These are phyloP conservation scores for Hypena proboscidalis DNA, from an alignment of 2,888 invertebrate species.

Conservation along the genomic window DNA sequence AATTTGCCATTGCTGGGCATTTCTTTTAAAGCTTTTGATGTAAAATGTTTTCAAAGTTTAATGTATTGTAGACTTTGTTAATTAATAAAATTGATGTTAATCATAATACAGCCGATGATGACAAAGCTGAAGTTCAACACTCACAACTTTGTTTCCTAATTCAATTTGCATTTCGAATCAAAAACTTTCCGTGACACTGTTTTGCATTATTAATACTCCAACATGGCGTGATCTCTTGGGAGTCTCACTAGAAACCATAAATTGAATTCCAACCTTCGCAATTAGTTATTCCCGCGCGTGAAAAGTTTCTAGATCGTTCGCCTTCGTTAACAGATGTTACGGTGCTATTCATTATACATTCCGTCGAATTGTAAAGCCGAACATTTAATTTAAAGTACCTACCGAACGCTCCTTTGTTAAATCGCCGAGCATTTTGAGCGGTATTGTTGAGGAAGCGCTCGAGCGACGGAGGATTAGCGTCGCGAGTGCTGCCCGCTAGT, in stretches of 20 bases:
- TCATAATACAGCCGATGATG: conserved; percentile 66
- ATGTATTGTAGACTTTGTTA: conserved; percentile 3
- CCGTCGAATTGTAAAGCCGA: conserved; percentile 84
- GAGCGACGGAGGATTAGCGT: conserved; percentile 67
- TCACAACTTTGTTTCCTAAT: conserved; percentile 82
- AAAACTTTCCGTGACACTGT: conserved; percentile 85
- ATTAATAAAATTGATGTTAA: conserved; percentile 57
- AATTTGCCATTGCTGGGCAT: too few species aligned
- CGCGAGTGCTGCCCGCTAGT: conserved; percentile 59
- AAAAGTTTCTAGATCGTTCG: conserved; percentile 85
- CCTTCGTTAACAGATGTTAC: conserved; percentile 86
- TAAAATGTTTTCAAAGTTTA: neutral
- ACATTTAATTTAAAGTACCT: conserved; percentile 85
- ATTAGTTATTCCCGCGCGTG: conserved; percentile 86
- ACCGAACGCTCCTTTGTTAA: conserved; percentile 80
- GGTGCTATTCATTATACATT: conserved; percentile 86
- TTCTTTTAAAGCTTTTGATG: neutral
- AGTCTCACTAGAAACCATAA: conserved; percentile 84
- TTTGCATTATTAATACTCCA: conserved; percentile 85
- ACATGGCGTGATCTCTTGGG: conserved; percentile 81
- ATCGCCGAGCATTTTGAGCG: conserved; percentile 70
- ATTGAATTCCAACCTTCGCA: conserved; percentile 85
- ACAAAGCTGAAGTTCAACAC: conserved; percentile 68
- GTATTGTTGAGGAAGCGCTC: conserved; percentile 69
- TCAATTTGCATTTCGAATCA: conserved; percentile 84